These are phyloP conservation scores for Apamea crenata DNA, from an alignment of 2,888 invertebrate species.

Conservation along the genomic window DNA sequence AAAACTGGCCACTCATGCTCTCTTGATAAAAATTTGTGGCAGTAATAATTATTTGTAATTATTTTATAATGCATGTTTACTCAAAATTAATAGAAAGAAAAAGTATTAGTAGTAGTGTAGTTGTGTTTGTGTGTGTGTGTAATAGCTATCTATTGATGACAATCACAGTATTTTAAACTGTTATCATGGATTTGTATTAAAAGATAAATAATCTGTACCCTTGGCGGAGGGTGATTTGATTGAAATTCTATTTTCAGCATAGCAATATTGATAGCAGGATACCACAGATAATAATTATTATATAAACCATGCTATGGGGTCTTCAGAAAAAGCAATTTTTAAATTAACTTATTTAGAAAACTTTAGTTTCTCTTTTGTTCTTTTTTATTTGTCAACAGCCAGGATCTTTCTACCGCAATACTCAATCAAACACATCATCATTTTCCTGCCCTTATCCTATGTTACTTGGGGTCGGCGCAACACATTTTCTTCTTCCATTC, in stretches of 20 bases:
- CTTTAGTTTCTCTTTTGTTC: background rate
- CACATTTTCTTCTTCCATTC: no score
- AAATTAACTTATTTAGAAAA: no score
- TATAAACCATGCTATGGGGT: background rate
- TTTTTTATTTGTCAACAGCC: background rate
- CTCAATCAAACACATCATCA: background rate
- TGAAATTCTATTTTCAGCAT: background rate
- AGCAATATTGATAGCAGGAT: background rate
- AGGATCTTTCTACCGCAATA: background rate
- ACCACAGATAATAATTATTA: background rate
- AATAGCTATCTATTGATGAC: background rate
- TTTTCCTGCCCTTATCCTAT: no score
- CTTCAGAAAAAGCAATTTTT: background rate
- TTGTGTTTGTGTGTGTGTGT: no score
- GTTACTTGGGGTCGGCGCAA: no score
- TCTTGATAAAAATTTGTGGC: background rate
- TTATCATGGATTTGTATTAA: conserved; percentile 25
- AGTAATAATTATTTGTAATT: conserved; percentile 3
- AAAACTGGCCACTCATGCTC: conserved; percentile 11
- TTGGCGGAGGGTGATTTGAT: background rate
- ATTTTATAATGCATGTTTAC: background rate
- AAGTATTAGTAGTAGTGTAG: no score
- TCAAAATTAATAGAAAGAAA: background rate
- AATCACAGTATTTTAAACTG: conserved; percentile 6
- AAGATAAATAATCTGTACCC: background rate